phyloP scores from a whole-genome alignment of 2,113 vertebrate genomes.

The Apodemus speciosus region DNA sequence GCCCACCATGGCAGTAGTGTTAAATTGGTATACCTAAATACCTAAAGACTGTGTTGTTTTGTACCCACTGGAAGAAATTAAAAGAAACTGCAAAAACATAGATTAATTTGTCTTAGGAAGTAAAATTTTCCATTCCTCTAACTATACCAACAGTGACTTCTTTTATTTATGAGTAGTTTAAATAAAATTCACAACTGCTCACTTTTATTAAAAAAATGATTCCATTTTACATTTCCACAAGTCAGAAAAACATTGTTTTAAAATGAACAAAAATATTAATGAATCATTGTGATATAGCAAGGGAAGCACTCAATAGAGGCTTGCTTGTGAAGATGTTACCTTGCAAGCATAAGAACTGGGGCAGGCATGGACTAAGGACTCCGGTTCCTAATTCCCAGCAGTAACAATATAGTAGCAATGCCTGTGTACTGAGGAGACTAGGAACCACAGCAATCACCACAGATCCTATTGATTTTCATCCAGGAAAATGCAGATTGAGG shows the following conservation, averaged over 20 bases:
- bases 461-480: no score
- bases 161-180: conserved; percentile 70
- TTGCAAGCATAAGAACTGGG: background rate
- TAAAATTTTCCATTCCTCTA: conserved; percentile 52
- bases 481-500: no score
- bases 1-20: background rate
- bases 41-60: background rate
- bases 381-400: no score
- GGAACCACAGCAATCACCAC: no score
- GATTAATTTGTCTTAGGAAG: conserved; percentile 54
- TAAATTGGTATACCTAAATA: conserved; percentile 17
- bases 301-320: background rate
- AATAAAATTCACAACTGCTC: conserved; percentile 16
- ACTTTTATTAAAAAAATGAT: background rate
- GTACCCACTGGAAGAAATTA: background rate
- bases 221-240: background rate
- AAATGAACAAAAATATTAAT: background rate
- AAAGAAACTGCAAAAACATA: conserved; percentile 12
- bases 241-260: background rate
- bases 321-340: background rate
- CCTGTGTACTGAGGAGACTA: no score
- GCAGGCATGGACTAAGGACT: background rate
- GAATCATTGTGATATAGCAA: background rate
- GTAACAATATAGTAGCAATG: no score
- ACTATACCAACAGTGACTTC: conserved; percentile 58